Conservation (phyloP, 35 echinoderm and acorn worm species). For the Diadema setosum region DNA sequence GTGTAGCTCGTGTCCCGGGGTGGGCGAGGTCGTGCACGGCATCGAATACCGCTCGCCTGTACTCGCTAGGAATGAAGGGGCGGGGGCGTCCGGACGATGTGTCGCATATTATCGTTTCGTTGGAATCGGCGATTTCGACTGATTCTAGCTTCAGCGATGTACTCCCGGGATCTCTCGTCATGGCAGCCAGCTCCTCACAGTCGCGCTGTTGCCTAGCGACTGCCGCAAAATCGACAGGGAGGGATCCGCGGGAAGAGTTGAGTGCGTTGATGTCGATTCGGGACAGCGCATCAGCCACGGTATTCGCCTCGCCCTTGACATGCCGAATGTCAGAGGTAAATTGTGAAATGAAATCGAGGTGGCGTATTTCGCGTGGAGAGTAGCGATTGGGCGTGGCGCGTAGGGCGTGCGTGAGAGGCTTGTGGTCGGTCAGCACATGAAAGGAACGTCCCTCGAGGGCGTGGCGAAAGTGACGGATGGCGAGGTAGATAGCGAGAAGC, state of each 20-base stretch:
- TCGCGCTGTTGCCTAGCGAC: not conserved
- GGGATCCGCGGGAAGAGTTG: not conserved
- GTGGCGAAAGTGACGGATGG: conserved; percentile 34
- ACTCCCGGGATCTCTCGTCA: not conserved
- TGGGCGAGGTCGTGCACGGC: not conserved
- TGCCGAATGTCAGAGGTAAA: conserved; percentile 62
- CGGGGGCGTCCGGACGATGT: not conserved
- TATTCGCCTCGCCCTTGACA: conserved; percentile 23
- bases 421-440: conserved; percentile 37
- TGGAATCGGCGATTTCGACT: not conserved
- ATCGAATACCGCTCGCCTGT: not conserved
- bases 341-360: conserved; percentile 43
- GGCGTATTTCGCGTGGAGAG: conserved; percentile 36
- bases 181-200: conserved; percentile 41
- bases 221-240: not conserved
- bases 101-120: conserved; percentile 25
- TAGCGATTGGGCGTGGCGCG: conserved; percentile 2
- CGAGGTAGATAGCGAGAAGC: conserved; percentile 35
- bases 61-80: conserved; percentile 3
- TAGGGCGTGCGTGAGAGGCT: conserved; percentile 19
- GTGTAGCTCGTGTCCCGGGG: no score
- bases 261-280: not conserved
- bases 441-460: conserved; percentile 16
- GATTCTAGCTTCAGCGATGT: conserved; percentile 27
- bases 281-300: conserved; percentile 32